Base-by-base conservation (phyloP, 2,113 vertebrate genomes). In the Heteronetta atricapilla region DNA sequence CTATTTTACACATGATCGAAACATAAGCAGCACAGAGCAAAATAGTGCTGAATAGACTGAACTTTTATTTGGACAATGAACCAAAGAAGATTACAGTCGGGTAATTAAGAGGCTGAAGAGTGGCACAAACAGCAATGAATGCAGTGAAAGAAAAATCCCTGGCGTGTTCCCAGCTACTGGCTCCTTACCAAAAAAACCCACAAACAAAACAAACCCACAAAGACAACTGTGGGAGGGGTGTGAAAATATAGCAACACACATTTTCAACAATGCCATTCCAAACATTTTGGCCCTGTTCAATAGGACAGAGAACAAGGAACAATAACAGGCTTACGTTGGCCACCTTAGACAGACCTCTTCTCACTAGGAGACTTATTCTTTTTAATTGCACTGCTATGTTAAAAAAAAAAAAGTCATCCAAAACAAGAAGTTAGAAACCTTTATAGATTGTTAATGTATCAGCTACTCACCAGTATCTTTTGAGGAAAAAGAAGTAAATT, bases 141-240 rank as follows among this genome's bases (percentile, higher is more conserved):
- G 75, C 58, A 79, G 34, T n/a, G 78, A 91, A 93, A 96, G 93
- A 95, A 95, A 92, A 97, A 84, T 60, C 76, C 92, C 83, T 52
- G 92, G 92, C 89, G 1, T 22, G n/a, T 55, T 68, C 94, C 79
- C 90, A 96, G 94, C 69, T 42, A 13, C 50, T 91, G 90, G 93
- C 86, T 52, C 55, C 33, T 29, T 4, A 76, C 93, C 94, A 93
- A 86, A 60, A 63, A 85, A 74, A 80, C 36, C 95, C 94, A 91
- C 94, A 95, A 88, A 88, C 91, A 93, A 77, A 64, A 66, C 50
- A 10, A 59, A 33, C 29, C 94, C 91, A 88, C 90, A 96, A 93
- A 96, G 93, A 62, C 74, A 81, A 91, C 80, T 63, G 73, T 72
- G 67, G 84, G 56, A 92, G 84, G 69, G 90, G 88, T 46, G 77